These are phyloP conservation scores for Parascotia fuliginaria DNA, from an alignment of 2,888 invertebrate species.

Conservation along the genomic window DNA sequence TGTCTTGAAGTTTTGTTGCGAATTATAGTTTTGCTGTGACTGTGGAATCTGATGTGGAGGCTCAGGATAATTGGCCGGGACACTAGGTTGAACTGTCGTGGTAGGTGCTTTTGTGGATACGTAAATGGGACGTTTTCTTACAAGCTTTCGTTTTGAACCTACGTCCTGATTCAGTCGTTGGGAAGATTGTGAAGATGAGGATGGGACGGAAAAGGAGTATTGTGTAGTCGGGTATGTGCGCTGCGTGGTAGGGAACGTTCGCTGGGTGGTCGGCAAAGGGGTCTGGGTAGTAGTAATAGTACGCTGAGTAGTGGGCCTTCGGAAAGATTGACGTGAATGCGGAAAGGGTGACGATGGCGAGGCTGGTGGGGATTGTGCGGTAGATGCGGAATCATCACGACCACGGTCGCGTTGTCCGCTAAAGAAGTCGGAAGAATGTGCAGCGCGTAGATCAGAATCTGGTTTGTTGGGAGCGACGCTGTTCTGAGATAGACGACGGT, in stretches of 20 bases:
- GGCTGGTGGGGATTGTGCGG: constrained; percentile 42
- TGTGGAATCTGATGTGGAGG: constrained; percentile 41
- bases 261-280: constrained; percentile 53
- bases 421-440: constrained; percentile 92
- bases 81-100: constrained; percentile 58
- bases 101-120: constrained; percentile 60
- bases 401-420: constrained; percentile 83
- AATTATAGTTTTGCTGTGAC: constrained; percentile 48
- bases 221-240: constrained; percentile 68
- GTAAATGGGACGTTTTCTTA: constrained; percentile 74
- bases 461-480: constrained; percentile 58
- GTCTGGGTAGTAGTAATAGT: too few species aligned
- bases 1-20: constrained; percentile 51
- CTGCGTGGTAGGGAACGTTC: constrained; percentile 67
- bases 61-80: constrained; percentile 55
- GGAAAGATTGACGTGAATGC: constrained; percentile 57
- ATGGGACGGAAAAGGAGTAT: constrained; percentile 46
- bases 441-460: constrained; percentile 88
- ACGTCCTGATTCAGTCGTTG: constrained; percentile 31
- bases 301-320: constrained; percentile 75
- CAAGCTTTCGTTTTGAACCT: constrained; percentile 65
- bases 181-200: constrained; percentile 52
- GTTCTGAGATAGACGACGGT: constrained; percentile 72
- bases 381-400: constrained; percentile 65
- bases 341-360: constrained; percentile 58